Evolutionary conservation across 1,140 invertebrate genomes (phyloP).

Genomic region (Leptinotarsa lineolata): DNA sequence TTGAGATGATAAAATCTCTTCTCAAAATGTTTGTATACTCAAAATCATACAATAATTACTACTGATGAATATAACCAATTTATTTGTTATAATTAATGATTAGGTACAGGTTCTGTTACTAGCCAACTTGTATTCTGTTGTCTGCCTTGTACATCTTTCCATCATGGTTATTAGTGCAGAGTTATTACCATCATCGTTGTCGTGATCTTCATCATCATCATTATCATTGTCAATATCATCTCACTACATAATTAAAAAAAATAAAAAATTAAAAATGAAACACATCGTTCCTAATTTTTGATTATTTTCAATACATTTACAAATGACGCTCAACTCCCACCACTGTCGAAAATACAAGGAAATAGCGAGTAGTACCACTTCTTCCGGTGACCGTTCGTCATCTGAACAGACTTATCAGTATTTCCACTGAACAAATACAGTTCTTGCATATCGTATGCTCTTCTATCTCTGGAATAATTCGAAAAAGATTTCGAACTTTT

Average conservation of each 20-base stretch:
- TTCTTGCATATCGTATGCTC: background rate
- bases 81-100: too few relatives aligned
- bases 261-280: background rate
- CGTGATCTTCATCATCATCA: too few relatives aligned
- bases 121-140: too few relatives aligned
- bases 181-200: too few relatives aligned
- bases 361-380: conserved; percentile 15
- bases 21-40: too few relatives aligned
- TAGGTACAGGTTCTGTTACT: too few relatives aligned
- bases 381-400: background rate
- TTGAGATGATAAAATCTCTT: too few relatives aligned
- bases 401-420: background rate
- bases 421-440: background rate
- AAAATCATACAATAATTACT: too few relatives aligned
- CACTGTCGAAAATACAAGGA: background rate
- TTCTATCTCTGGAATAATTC: background rate
- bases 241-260: background rate
- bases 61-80: too few relatives aligned
- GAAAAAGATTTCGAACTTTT: background rate
- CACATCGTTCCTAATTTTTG: background rate
- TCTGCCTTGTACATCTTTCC: too few relatives aligned
- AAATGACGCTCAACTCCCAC: background rate
- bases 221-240: too few relatives aligned
- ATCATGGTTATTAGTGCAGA: too few relatives aligned
- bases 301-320: background rate